Percentiles rank a stretch among this genome's conserved stretches.
These are phyloP conservation scores for Notolabrus celidotus DNA, from an alignment of 2,797 vertebrate species.

Conservation along the genomic window DNA sequence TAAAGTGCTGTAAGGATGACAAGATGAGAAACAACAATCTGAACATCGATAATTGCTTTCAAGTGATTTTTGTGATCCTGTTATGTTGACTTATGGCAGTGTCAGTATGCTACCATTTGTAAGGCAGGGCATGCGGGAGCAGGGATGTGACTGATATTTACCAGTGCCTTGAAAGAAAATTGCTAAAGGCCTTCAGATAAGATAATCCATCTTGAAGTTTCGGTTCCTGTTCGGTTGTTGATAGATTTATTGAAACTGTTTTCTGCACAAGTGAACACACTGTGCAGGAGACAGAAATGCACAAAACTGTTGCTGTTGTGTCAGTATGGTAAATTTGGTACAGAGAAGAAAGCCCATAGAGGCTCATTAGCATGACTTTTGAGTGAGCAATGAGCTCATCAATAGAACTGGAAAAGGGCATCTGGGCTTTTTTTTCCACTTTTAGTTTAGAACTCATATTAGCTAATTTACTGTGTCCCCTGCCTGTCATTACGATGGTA, in stretches of 20 bases:
- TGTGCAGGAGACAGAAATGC: neutral
- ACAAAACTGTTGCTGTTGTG: slow-evolving; percentile 2
- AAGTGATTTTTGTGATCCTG: slow-evolving; percentile 1
- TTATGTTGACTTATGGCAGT: neutral
- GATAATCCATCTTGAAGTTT: neutral
- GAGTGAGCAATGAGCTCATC: slow-evolving; percentile 16
- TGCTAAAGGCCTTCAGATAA: neutral
- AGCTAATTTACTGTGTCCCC: slow-evolving; percentile 58
- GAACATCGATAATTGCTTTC: slow-evolving; percentile 13
- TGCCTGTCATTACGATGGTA: slow-evolving; percentile 50
- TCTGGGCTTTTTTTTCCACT: slow-evolving; percentile 10
- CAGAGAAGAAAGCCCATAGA: slow-evolving; percentile 13
- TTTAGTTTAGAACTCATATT: slow-evolving; percentile 19
- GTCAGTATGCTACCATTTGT: neutral
- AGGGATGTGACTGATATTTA: neutral
- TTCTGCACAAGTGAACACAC: neutral
- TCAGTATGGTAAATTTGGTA: slow-evolving; percentile 9
- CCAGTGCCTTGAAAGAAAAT: neutral
- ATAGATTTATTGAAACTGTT: neutral
- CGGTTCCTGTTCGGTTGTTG: neutral
- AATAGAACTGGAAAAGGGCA: slow-evolving; percentile 47
- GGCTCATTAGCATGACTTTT: slow-evolving; percentile 66
- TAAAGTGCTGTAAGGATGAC: neutral
- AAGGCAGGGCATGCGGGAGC: neutral
- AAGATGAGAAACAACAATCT: neutral